phyloP scores from a whole-genome alignment of 2,888 invertebrate species.

The Pheosia tremula region DNA sequence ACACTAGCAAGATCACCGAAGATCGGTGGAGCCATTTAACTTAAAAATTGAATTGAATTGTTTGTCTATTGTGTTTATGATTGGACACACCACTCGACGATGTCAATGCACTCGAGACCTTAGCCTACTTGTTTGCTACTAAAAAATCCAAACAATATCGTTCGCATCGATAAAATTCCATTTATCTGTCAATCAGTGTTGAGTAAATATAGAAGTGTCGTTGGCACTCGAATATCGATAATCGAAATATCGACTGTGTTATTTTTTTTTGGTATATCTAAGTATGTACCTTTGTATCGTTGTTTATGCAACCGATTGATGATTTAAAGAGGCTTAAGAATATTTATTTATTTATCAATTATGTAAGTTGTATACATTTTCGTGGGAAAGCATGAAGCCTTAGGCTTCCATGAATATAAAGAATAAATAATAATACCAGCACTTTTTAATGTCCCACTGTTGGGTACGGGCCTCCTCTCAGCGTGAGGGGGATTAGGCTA shows the following conservation, averaged over 20 bases:
- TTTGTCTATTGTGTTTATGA: not conserved
- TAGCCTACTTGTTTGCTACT: slow-evolving; percentile 30
- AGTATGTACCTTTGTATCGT: not conserved
- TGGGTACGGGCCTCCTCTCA: no score
- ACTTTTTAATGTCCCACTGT: no score
- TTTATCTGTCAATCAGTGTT: slow-evolving; percentile 54
- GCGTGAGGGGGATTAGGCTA: no score
- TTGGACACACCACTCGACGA: not conserved
- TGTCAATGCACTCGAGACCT: slow-evolving; percentile 31
- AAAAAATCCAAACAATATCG: slow-evolving; percentile 37
- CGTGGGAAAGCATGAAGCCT: no score
- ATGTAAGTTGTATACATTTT: no score
- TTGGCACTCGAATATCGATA: slow-evolving; percentile 11
- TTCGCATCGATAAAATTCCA: slow-evolving; percentile 45
- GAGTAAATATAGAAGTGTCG: slow-evolving; percentile 18
- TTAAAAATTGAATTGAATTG: no score
- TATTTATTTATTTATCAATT: not conserved
- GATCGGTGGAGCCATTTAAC: no score
- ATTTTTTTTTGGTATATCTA: not conserved
- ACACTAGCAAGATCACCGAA: no score
- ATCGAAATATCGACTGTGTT: slow-evolving; percentile 1
- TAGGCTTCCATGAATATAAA: no score
- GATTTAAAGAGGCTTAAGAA: not conserved
- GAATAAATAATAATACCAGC: no score
- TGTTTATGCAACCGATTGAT: not conserved